Evolutionary conservation across 2,113 vertebrate genomes (phyloP), one percentile per base, ranked within the genome.

Genomic region (Eretmochelys imbricata): DNA sequence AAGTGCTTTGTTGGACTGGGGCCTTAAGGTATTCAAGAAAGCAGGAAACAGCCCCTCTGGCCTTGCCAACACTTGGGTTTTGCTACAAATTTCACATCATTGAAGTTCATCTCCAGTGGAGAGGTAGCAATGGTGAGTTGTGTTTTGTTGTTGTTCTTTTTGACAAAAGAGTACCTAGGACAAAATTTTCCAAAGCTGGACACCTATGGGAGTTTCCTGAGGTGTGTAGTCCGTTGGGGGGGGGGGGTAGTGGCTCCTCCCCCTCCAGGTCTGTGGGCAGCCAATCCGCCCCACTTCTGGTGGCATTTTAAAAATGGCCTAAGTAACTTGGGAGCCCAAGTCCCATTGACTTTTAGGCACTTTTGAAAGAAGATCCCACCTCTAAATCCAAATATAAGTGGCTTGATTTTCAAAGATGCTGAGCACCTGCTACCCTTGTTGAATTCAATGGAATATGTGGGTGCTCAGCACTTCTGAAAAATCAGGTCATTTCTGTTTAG

Each of bases 391-490:
- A 85, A 88, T n/a, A 83, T 19, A 84, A 89, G 29, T 46, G 85
- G 82, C 89, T 89, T 92, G 31, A 48, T 57, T 91, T 92, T 90
- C 81, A 94, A 81, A 88, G 62, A 19, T 65, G 31, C 31, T 85
- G 72, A 83, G 31, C 50, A 91, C 7, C n/a, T 96, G 20, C 75
- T 46, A 42, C 38, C 93, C 20, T 82, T 22, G 24, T 65, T 82
- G n/a, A 46, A 54, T 91, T 38, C 83, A 89, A 1, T 29, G 46
- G 20, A 79, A 89, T 91, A 65, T 94, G 53, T 46, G 81, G 29
- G 55, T 2, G 4, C 29, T 85, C 82, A 94, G 82, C 93, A 82
- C 75, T 90, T 85, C 78, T 0, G 22, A 87, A 88, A 93, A 92
- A 91, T 29, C 54, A 87, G 78, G 80, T 53, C 59, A 89, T 86